phyloP scores from a whole-genome alignment of 1,140 invertebrate species.

The Formica exsecta region DNA sequence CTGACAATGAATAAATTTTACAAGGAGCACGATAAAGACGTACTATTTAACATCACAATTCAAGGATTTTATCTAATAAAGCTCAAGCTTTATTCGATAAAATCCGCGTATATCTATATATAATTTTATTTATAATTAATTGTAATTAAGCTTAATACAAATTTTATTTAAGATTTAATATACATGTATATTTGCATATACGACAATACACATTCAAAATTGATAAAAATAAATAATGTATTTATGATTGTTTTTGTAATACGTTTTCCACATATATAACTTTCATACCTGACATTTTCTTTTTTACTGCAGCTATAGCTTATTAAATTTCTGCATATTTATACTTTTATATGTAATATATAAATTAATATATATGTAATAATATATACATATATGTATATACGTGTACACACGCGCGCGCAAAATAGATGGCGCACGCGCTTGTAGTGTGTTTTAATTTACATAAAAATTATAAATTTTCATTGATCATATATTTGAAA shows the following conservation, averaged over 20 bases:
- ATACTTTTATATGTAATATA: constrained; percentile 8
- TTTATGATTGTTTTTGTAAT: background rate
- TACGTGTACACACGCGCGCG: too few relatives aligned
- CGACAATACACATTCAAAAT: constrained; percentile 27
- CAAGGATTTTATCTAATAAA: constrained; percentile 1
- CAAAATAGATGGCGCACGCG: too few relatives aligned
- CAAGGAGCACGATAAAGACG: background rate
- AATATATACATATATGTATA: background rate
- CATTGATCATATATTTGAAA: too few relatives aligned
- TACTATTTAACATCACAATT: constrained; percentile 23
- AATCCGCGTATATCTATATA: background rate
- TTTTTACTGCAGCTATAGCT: background rate
- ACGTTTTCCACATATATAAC: background rate
- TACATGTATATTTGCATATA: constrained; percentile 8
- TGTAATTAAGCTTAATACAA: constrained; percentile 32
- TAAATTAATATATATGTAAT: constrained; percentile 31
- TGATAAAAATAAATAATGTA: constrained; percentile 18
- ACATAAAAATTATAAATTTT: too few relatives aligned
- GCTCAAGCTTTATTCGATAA: background rate
- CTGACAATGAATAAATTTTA: background rate
- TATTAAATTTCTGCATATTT: constrained; percentile 19
- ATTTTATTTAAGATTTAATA: constrained; percentile 35
- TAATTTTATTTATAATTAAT: constrained; percentile 18
- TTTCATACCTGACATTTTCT: background rate
- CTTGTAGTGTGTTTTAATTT: too few relatives aligned